Percentiles rank a stretch among this genome's conserved stretches.
These are phyloP conservation scores for Syndactyla subalaris DNA, from an alignment of 2,797 vertebrate species.

Conservation along the genomic window DNA sequence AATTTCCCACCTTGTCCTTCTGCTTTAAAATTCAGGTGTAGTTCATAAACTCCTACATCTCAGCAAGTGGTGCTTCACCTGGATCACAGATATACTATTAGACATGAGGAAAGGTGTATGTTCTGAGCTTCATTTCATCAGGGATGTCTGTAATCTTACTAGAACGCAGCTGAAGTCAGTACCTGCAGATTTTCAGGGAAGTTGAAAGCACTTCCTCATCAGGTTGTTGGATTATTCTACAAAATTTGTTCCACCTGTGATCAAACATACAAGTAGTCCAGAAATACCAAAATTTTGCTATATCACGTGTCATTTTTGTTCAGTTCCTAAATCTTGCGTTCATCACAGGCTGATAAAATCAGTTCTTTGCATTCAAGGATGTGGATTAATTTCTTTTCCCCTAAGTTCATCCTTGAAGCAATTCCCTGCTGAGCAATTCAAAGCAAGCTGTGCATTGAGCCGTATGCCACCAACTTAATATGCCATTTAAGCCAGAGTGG, in stretches of 20 bases:
- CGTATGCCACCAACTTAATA: not conserved
- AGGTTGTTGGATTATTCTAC: not conserved
- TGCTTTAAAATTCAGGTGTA: not conserved
- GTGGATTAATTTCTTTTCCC: rapidly evolving
- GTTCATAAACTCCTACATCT: not conserved
- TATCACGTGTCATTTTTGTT: not conserved
- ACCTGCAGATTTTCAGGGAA: not conserved
- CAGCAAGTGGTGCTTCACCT: not conserved
- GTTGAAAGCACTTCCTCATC: not conserved
- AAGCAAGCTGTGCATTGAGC: not conserved
- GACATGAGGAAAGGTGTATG: not conserved
- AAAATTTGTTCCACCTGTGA: not conserved
- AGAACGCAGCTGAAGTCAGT: not conserved
- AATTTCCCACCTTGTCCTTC: not conserved
- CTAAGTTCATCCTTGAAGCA: not conserved
- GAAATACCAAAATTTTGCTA: not conserved
- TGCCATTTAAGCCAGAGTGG: not conserved
- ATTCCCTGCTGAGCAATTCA: not conserved
- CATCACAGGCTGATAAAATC: not conserved
- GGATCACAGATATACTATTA: not conserved
- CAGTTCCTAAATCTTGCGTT: not conserved
- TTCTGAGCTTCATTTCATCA: not conserved
- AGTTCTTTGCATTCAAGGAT: not conserved
- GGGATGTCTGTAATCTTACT: not conserved
- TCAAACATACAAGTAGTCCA: not conserved